Percentiles rank a stretch among this genome's conserved stretches.
Evolutionary conservation across 92 coral and sea anemone species (phyloP).

Genomic region (Phenganax marumi): DNA sequence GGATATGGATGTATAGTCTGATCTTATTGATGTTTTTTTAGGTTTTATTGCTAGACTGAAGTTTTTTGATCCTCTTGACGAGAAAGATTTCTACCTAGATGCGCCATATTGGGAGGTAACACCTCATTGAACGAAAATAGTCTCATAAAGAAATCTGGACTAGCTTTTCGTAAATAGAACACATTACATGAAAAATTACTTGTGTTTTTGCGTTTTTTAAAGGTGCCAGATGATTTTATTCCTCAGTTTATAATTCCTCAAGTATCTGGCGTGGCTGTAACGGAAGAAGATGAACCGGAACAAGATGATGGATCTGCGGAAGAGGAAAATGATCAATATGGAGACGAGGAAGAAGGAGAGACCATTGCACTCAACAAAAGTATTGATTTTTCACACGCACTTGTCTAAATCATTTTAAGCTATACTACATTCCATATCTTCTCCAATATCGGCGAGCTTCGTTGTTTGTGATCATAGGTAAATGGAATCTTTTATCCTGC

Average conservation of each 20-base stretch:
- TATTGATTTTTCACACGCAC: slow-evolving; percentile 15
- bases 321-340: background rate
- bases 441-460: too few relatives aligned
- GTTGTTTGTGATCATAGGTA: too few relatives aligned
- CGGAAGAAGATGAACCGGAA: slow-evolving; percentile 1
- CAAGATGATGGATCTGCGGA: slow-evolving; percentile 1
- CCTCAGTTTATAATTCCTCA: slow-evolving; percentile 39
- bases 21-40: slow-evolving; percentile 26
- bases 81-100: slow-evolving; percentile 76
- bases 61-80: slow-evolving; percentile 79
- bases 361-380: background rate
- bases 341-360: slow-evolving; percentile 20
- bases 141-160: too few relatives aligned
- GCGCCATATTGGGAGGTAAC: slow-evolving; percentile 86
- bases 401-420: background rate
- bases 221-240: slow-evolving; percentile 76
- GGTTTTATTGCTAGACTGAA: slow-evolving; percentile 72
- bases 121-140: too few relatives aligned
- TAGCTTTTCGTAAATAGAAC: too few relatives aligned
- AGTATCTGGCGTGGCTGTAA: slow-evolving; percentile 31
- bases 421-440: too few relatives aligned
- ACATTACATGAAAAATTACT: background rate
- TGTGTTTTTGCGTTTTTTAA: background rate
- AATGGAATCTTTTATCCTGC: too few relatives aligned
- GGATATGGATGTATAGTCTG: background rate